A percentile compares a stretch with the other conserved stretches of the same genome.
Conservation (phyloP, 2,113 vertebrate species). For the Malurus cyaneus region DNA sequence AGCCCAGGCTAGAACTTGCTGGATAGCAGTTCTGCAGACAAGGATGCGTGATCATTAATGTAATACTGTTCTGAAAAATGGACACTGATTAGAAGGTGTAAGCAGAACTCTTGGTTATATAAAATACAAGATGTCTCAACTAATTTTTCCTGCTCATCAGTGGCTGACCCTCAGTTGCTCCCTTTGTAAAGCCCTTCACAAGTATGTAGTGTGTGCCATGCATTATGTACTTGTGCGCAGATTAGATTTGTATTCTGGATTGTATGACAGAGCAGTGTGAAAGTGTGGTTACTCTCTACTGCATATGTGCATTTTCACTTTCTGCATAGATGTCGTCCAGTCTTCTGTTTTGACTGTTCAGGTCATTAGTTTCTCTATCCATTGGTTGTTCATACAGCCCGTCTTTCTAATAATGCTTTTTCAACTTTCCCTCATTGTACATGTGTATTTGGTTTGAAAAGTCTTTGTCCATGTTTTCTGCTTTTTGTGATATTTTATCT, state of each 20-base stretch:
- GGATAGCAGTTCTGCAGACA: neutral
- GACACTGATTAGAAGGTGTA: neutral
- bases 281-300: neutral
- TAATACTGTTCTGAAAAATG: neutral
- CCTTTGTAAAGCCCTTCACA: neutral
- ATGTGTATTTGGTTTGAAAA: neutral
- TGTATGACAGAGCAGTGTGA: neutral
- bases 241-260: neutral
- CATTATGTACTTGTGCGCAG: neutral
- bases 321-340: neutral
- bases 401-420: neutral
- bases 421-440: neutral
- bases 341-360: neutral
- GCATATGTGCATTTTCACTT: neutral
- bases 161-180: neutral
- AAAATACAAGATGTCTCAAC: neutral
- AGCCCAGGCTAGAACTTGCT: neutral
- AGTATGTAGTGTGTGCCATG: rapidly evolving
- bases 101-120: neutral
- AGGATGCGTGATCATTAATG: neutral
- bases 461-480: neutral
- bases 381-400: neutral
- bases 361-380: neutral
- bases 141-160: neutral
- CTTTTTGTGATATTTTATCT: neutral